Conservation (phyloP, 2,797 vertebrate genomes). For the Neoniphon sammara region DNA sequence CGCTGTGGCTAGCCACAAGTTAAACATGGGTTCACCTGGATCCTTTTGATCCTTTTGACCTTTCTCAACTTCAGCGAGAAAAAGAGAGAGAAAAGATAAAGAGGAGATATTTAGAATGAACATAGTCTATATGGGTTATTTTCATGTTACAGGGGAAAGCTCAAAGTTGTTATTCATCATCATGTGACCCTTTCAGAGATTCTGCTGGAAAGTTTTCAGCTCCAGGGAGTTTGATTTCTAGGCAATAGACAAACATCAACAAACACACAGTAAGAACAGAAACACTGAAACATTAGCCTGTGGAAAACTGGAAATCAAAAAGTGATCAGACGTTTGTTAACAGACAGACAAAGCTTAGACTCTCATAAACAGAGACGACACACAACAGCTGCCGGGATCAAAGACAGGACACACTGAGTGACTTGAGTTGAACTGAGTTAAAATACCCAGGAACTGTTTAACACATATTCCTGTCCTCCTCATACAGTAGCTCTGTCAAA, state of each 20-base stretch:
- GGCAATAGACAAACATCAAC: constrained; percentile 74
- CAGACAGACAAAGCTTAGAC: constrained; percentile 80
- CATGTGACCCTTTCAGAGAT: constrained; percentile 70
- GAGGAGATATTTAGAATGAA: constrained; percentile 94
- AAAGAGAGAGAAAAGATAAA: constrained; percentile 89
- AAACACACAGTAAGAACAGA: constrained; percentile 71
- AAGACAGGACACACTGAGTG: constrained; percentile 80
- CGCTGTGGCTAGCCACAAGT: constrained; percentile 85
- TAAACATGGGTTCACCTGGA: constrained; percentile 98
- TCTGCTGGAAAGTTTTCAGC: constrained; percentile 70
- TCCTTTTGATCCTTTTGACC: constrained; percentile 99
- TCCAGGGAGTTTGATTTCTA: constrained; percentile 69
- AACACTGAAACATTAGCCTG: constrained; percentile 84
- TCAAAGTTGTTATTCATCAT: constrained; percentile 62
- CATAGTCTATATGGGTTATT: constrained; percentile 72
- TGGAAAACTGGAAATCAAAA: constrained; percentile 79
- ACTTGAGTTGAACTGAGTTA: constrained; percentile 71
- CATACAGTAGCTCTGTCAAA: constrained; percentile 79
- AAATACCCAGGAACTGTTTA: constrained; percentile 77
- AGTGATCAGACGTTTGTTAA: constrained; percentile 80
- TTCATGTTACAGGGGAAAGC: constrained; percentile 53
- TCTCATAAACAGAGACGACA: constrained; percentile 82
- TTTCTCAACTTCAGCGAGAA: constrained; percentile 88
- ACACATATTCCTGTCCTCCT: constrained; percentile 73
- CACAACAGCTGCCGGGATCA: constrained; percentile 63